Percentiles rank a stretch among this genome's conserved stretches.
These are phyloP conservation scores for Sminthurides aquaticus DNA, from an alignment of 2,888 invertebrate species.

Conservation along the genomic window DNA sequence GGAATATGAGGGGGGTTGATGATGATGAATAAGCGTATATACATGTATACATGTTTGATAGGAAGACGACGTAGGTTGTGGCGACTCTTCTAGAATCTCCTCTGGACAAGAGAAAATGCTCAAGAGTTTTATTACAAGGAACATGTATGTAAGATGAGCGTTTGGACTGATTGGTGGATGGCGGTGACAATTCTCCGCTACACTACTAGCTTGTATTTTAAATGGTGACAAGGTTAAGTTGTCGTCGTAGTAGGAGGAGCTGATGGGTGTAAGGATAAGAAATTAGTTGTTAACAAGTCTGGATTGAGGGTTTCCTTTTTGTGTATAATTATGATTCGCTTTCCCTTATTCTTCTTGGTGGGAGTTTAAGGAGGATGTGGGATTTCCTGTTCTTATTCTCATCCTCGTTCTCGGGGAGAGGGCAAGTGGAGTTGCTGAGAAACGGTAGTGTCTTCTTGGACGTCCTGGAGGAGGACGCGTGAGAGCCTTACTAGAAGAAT, in stretches of 20 bases:
- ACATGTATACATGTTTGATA: too few relatives aligned
- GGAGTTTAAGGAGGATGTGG: slow-evolving; percentile 39
- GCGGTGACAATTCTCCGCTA: too few relatives aligned
- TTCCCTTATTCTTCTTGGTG: slow-evolving; percentile 8
- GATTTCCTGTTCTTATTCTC: slow-evolving; percentile 37
- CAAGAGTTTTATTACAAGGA: too few relatives aligned
- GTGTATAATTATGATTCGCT: slow-evolving; percentile 21
- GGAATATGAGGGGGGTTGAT: too few relatives aligned
- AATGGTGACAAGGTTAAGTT: slow-evolving; percentile 23
- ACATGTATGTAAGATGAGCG: too few relatives aligned
- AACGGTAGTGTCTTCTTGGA: background rate
- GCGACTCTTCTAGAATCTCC: too few relatives aligned
- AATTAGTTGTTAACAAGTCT: slow-evolving; percentile 24
- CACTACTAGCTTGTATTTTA: too few relatives aligned
- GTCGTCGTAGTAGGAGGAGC: slow-evolving; percentile 15
- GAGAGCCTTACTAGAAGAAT: background rate
- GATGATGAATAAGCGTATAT: too few relatives aligned
- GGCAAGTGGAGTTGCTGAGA: background rate
- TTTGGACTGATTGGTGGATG: too few relatives aligned
- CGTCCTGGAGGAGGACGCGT: background rate
- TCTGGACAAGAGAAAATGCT: too few relatives aligned
- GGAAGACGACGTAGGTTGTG: too few relatives aligned
- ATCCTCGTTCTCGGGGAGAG: too few relatives aligned
- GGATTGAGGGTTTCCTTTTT: slow-evolving; percentile 25
- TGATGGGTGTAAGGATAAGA: slow-evolving; percentile 14